phyloP scores from a whole-genome alignment of 2,888 invertebrate genomes.

The Athrips mouffetella region DNA sequence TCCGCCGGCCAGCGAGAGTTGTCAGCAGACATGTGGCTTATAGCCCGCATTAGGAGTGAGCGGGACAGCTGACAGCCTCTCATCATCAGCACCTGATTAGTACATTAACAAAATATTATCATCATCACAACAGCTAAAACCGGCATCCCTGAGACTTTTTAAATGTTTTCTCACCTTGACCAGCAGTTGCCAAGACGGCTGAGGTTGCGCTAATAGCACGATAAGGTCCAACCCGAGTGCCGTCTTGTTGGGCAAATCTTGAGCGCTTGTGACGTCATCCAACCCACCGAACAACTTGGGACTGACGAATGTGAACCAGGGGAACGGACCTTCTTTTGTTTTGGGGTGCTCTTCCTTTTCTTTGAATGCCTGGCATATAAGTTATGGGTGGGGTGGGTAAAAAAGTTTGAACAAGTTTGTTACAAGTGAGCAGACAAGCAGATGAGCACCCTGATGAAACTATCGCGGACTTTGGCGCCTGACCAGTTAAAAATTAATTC shows the following conservation, averaged over 20 bases:
- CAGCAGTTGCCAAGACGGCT: constrained; percentile 86
- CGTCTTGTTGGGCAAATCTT: constrained; percentile 76
- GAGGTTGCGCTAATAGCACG: constrained; percentile 86
- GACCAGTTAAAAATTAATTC: no score
- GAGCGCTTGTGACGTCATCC: constrained; percentile 55
- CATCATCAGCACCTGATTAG: constrained; percentile 83
- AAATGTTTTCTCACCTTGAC: constrained; percentile 78
- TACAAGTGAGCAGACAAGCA: no score
- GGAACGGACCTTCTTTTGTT: constrained; percentile 71
- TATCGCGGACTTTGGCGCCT: no score
- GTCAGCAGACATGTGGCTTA: constrained; percentile 66
- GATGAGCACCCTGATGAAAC: no score
- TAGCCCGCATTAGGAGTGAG: constrained; percentile 74
- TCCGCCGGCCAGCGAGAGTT: constrained; percentile 58
- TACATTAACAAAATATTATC: not conserved
- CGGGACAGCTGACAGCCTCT: constrained; percentile 81
- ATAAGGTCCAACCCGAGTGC: constrained; percentile 84
- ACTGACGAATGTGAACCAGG: constrained; percentile 84
- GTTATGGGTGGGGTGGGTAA: no score
- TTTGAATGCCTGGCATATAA: constrained; percentile 53
- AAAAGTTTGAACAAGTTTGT: no score
- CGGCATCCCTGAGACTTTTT: not conserved
- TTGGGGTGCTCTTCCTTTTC: constrained; percentile 39
- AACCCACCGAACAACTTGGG: constrained; percentile 78
- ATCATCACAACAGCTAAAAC: not conserved